Percentiles rank a stretch among this genome's conserved stretches.
phyloP scores from a whole-genome alignment of 1,140 invertebrate species.

The Stenopsyche tienmushanensis region DNA sequence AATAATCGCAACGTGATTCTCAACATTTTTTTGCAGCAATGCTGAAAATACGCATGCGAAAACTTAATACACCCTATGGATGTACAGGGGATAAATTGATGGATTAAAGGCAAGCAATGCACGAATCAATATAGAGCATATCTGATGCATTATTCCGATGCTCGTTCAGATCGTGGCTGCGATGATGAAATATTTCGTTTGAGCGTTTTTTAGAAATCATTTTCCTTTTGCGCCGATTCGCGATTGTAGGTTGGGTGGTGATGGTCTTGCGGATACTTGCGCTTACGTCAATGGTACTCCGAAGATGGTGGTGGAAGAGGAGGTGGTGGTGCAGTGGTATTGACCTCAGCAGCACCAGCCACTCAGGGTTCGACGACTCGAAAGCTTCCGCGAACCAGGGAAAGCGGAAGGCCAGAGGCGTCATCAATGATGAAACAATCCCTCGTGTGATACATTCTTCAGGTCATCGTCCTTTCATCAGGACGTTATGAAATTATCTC shows the following conservation, averaged over 20 bases:
- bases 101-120: no score
- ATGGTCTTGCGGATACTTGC: background rate
- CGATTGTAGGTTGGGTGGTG: background rate
- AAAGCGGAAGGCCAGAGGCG: slow-evolving; percentile 6
- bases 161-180: no score
- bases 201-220: no score
- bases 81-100: no score
- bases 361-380: slow-evolving; percentile 8
- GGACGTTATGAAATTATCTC: no score
- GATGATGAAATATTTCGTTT: no score
- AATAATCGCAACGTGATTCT: background rate
- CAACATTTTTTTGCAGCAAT: background rate
- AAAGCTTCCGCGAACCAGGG: slow-evolving; percentile 3
- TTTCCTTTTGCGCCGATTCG: background rate
- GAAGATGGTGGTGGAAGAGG: background rate
- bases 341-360: background rate
- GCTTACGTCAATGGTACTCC: background rate
- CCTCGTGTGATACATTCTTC: background rate
- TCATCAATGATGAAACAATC: background rate
- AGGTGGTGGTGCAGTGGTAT: slow-evolving; percentile 4
- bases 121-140: no score
- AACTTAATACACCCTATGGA: no score
- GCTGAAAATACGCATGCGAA: no score
- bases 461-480: background rate
- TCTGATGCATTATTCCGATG: no score